Evolutionary conservation across 2,113 vertebrate genomes (phyloP).

Genomic region (Ivindomyrus marchei): DNA sequence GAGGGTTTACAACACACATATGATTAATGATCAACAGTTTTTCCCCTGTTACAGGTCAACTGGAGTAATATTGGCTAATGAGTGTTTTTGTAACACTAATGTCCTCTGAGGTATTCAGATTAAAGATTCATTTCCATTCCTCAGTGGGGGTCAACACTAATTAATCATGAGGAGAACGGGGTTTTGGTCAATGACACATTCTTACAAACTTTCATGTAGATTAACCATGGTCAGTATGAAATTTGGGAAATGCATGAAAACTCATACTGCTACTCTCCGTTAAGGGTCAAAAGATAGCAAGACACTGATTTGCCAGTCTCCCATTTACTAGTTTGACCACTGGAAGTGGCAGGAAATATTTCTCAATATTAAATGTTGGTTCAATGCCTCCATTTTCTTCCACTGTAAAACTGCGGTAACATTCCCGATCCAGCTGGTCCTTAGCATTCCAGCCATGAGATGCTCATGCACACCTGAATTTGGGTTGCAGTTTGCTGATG

Average conservation of each 20-base stretch:
- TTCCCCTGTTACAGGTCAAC: slow-evolving; percentile 17
- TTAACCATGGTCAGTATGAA: background rate
- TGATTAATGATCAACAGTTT: slow-evolving; percentile 21
- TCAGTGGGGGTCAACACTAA: slow-evolving; percentile 19
- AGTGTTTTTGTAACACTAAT: slow-evolving; percentile 17
- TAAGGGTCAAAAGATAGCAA: background rate
- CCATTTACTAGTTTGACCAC: background rate
- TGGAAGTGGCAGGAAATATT: background rate
- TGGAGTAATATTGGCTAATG: slow-evolving; percentile 17
- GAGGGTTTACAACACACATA: slow-evolving; percentile 6
- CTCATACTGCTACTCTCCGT: background rate
- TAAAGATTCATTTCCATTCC: slow-evolving; percentile 18
- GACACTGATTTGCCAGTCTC: background rate
- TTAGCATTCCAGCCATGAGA: background rate
- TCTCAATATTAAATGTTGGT: background rate
- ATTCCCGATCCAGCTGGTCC: background rate
- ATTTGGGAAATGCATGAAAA: slow-evolving; percentile 14
- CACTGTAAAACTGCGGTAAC: background rate
- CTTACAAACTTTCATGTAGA: slow-evolving; percentile 2
- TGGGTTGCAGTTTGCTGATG: background rate
- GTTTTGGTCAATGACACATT: slow-evolving; percentile 17
- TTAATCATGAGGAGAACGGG: slow-evolving; percentile 13
- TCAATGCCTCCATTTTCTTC: background rate
- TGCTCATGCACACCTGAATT: background rate
- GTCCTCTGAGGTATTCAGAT: slow-evolving; percentile 13